These are phyloP conservation scores for Aegithalos caudatus DNA, from an alignment of 2,113 vertebrate genomes.

Conservation along the genomic window DNA sequence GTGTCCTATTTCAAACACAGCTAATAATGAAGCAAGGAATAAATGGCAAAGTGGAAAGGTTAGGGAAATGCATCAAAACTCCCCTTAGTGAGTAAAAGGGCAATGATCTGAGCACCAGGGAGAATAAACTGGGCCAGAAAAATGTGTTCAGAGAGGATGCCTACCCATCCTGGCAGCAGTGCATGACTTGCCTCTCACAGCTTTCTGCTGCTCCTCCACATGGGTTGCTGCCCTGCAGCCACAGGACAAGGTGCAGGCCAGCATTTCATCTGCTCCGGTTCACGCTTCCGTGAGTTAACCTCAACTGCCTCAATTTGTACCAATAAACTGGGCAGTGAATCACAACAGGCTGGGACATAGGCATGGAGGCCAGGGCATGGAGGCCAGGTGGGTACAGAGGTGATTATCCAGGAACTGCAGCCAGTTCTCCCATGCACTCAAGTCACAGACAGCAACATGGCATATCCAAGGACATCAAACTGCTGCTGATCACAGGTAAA, in stretches of 20 bases:
- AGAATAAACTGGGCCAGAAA: neutral
- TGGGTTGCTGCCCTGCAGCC: rapidly evolving
- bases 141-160: neutral
- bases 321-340: neutral
- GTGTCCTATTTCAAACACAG: neutral
- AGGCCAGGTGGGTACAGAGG: neutral
- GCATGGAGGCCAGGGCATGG: neutral
- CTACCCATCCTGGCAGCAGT: rapidly evolving
- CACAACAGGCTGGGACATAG: rapidly evolving
- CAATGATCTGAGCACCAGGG: neutral
- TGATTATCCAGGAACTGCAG: too few species aligned
- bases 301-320: neutral
- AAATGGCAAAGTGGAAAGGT: neutral
- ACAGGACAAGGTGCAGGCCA: neutral
- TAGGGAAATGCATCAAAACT: neutral
- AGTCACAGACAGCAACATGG: rapidly evolving
- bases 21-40: neutral
- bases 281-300: rapidly evolving
- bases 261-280: neutral
- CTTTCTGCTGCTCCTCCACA: neutral
- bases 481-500: neutral
- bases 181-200: rapidly evolving
- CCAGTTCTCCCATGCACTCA: rapidly evolving
- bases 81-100: neutral
- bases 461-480: neutral